These are phyloP conservation scores for Aphaenogaster rudis DNA, from an alignment of 1,140 invertebrate species.

Conservation along the genomic window DNA sequence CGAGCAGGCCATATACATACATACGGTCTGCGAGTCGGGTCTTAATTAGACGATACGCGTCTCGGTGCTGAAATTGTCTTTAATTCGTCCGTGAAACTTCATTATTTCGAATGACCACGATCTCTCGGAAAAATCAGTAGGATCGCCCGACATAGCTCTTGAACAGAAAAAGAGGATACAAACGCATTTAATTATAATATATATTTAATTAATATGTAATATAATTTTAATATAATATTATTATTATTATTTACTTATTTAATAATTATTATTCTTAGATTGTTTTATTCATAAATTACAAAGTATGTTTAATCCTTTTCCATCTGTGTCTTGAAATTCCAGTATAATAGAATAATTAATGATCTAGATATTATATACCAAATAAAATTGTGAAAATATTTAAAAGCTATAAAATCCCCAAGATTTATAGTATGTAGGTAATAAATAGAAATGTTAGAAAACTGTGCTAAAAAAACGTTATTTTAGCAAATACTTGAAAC, in stretches of 20 bases:
- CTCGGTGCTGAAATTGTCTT: constrained; percentile 7
- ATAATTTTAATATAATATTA: not conserved
- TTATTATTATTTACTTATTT: not conserved
- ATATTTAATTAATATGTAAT: not conserved
- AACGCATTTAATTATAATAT: not conserved
- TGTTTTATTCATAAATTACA: not conserved
- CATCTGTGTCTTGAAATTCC: not conserved
- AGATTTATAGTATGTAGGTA: not conserved
- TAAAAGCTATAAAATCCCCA: not conserved
- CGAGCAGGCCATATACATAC: constrained; percentile 39
- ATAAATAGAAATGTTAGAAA: not conserved
- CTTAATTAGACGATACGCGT: constrained; percentile 66
- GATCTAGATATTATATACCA: not conserved
- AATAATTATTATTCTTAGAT: not conserved
- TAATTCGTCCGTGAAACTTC: constrained; percentile 5
- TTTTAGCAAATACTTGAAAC: not conserved
- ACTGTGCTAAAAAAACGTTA: not conserved
- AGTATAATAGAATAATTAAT: not conserved
- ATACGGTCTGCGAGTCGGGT: not conserved
- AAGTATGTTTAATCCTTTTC: not conserved
- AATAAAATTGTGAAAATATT: constrained; percentile 8
- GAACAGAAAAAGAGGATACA: not conserved
- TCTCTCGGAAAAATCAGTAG: not conserved
- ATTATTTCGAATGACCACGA: not conserved
- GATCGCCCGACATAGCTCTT: not conserved